These are phyloP conservation scores for Scaptomyza reducta DNA, from an alignment of 2,888 invertebrate species.

Conservation along the genomic window DNA sequence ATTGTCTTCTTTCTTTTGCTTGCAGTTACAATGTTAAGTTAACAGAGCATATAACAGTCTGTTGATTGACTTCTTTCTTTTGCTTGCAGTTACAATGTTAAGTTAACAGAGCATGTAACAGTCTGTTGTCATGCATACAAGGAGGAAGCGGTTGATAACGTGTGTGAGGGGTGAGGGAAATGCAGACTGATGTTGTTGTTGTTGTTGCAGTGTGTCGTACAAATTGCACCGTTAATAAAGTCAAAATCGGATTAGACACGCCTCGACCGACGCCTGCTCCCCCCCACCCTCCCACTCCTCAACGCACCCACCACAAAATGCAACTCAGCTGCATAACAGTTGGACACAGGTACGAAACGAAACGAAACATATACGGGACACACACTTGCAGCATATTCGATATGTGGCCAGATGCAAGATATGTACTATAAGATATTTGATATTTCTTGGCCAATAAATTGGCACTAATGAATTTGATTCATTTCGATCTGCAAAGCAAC, in stretches of 20 bases:
- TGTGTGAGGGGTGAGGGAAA: too few species aligned
- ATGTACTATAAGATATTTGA: constrained; percentile 50
- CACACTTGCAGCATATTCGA: constrained; percentile 24
- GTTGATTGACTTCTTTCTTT: too few species aligned
- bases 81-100: too few species aligned
- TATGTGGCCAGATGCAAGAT: constrained; percentile 17
- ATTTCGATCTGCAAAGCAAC: too few species aligned
- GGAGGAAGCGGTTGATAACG: too few species aligned
- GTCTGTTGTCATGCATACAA: too few species aligned
- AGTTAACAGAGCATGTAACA: too few species aligned
- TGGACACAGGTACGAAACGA: too few species aligned
- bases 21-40: too few species aligned
- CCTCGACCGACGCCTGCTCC: constrained; percentile 34
- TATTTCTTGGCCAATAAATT: constrained; percentile 61
- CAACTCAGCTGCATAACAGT: constrained; percentile 51
- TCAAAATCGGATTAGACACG: constrained; percentile 75
- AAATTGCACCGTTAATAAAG: constrained; percentile 77
- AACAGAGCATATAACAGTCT: too few species aligned
- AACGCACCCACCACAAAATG: constrained; percentile 8
- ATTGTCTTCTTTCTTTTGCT: too few species aligned
- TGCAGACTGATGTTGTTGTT: constrained; percentile 7
- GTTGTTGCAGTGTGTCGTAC: constrained; percentile 57
- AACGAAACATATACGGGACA: constrained; percentile 24
- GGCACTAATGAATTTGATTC: constrained; percentile 76
- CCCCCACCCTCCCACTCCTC: not conserved